Evolutionary conservation across 2,113 vertebrate genomes (phyloP).

Genomic region (Myiozetetes cayanensis): DNA sequence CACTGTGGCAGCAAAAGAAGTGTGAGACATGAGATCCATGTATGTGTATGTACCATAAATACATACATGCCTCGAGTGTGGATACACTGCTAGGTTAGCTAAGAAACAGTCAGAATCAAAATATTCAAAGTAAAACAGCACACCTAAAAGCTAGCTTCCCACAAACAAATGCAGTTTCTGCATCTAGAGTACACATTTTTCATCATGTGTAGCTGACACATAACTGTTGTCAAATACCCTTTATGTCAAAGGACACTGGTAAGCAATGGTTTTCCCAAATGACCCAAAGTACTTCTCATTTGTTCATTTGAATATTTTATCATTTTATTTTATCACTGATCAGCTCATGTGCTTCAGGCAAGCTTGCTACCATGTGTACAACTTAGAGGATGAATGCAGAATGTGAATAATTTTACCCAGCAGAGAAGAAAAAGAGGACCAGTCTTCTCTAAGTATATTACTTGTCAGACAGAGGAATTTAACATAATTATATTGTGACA

Average conservation of each 20-base stretch:
- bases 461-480: slow-evolving; percentile 65
- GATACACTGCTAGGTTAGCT: not conserved
- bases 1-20: not conserved
- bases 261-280: not conserved
- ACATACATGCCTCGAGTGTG: rapidly evolving
- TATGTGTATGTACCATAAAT: not conserved
- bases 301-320: not conserved
- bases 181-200: not conserved
- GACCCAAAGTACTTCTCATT: not conserved
- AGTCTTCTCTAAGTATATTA: slow-evolving; percentile 62
- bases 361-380: not conserved
- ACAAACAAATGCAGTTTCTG: not conserved
- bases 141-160: not conserved
- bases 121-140: not conserved
- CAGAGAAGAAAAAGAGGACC: slow-evolving; percentile 11
- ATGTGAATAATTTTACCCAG: not conserved
- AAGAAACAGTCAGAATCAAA: not conserved
- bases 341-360: slow-evolving; percentile 5
- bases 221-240: not conserved
- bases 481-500: slow-evolving; percentile 73
- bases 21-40: not conserved
- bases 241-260: not conserved
- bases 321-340: not conserved
- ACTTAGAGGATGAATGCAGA: not conserved
- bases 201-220: not conserved